phyloP scores from a whole-genome alignment of 2,113 vertebrate genomes.

The Catharus bicknelli region DNA sequence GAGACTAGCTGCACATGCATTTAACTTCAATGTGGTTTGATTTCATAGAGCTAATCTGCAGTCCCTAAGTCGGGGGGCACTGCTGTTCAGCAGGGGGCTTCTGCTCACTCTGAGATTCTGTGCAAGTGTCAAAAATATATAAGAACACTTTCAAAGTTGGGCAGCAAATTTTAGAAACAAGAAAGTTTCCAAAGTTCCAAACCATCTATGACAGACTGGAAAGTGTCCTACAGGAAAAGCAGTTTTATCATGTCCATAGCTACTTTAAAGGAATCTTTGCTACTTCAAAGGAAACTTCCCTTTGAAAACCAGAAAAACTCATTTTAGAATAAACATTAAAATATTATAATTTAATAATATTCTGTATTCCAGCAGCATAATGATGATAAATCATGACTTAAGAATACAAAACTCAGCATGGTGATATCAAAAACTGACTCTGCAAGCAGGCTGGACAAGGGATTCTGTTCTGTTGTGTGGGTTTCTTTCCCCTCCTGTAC shows the following conservation, averaged over 20 bases:
- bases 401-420: neutral
- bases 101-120: neutral
- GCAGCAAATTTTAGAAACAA: neutral
- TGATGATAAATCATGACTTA: neutral
- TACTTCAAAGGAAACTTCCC: neutral
- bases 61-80: neutral
- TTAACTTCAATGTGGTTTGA: neutral
- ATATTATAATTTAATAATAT: neutral
- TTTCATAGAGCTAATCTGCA: neutral
- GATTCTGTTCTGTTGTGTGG: neutral
- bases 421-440: neutral
- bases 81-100: neutral
- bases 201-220: neutral
- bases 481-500: neutral
- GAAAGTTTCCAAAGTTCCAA: neutral
- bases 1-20: fast-evolving
- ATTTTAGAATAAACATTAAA: neutral
- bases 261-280: neutral
- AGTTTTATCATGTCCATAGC: neutral
- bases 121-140: neutral
- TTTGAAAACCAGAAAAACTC: neutral
- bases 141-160: neutral
- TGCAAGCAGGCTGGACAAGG: neutral
- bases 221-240: neutral
- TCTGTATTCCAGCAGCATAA: neutral